Evolutionary conservation across 2,797 vertebrate genomes (phyloP).

Genomic region (Argyrosomus regius): DNA sequence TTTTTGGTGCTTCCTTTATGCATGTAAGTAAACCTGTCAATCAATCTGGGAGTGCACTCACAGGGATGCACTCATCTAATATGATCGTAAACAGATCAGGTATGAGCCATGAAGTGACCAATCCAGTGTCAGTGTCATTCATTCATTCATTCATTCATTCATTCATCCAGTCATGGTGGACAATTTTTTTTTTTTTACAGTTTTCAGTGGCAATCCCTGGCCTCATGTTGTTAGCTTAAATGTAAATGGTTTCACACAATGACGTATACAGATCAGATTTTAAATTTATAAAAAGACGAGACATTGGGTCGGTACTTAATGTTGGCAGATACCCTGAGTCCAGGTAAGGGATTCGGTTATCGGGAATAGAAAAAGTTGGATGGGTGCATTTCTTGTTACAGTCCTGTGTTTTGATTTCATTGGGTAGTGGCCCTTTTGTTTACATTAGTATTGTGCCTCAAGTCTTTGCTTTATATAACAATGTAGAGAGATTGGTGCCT

Average conservation of each 20-base stretch:
- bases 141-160: background rate
- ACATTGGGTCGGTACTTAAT: background rate
- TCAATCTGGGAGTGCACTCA: background rate
- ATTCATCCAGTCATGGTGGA: background rate
- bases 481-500: background rate
- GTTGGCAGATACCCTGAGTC: background rate
- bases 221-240: background rate
- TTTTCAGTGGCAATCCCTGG: background rate
- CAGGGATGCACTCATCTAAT: background rate
- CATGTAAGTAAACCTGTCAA: background rate
- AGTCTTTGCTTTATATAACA: background rate
- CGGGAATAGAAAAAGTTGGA: background rate
- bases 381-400: background rate
- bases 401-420: background rate
- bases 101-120: background rate
- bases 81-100: background rate
- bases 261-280: background rate
- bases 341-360: background rate
- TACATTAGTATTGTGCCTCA: background rate
- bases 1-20: background rate
- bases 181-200: background rate
- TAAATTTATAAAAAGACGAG: background rate
- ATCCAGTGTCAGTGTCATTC: background rate
- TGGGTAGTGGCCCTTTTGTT: background rate
- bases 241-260: background rate